These are phyloP conservation scores for Chitala chitala DNA, from an alignment of 2,113 vertebrate genomes.

Conservation along the genomic window DNA sequence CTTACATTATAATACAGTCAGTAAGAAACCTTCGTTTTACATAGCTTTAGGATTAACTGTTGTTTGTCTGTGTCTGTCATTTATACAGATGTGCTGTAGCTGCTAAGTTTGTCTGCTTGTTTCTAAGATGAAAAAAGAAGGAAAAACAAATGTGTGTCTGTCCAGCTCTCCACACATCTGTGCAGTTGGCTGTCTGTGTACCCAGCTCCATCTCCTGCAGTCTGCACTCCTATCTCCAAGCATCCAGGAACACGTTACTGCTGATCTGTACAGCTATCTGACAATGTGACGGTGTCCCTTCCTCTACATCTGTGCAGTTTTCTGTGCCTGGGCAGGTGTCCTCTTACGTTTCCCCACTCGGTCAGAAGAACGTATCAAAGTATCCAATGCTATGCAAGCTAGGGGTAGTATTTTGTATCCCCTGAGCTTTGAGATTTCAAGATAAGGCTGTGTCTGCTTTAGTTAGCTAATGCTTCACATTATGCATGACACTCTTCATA, in stretches of 20 bases:
- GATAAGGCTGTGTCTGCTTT: conserved; percentile 7
- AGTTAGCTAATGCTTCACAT: conserved; percentile 13
- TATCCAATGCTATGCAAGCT: not conserved
- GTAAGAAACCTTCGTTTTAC: too few relatives aligned
- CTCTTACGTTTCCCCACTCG: too few relatives aligned
- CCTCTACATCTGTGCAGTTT: not conserved
- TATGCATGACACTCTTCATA: conserved; percentile 1
- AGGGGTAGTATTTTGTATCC: not conserved
- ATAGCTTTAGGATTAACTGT: too few relatives aligned
- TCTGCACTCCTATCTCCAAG: not conserved
- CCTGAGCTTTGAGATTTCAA: not conserved
- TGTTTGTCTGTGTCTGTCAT: too few relatives aligned
- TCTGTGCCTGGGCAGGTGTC: not conserved
- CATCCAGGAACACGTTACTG: not conserved
- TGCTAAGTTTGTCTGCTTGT: too few relatives aligned
- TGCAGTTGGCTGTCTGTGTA: too few relatives aligned
- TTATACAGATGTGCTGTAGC: too few relatives aligned
- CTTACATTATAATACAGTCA: too few relatives aligned
- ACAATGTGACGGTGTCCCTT: not conserved
- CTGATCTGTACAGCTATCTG: not conserved
- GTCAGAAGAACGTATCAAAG: not conserved
- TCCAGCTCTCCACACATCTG: too few relatives aligned
- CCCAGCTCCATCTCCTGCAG: too few relatives aligned
- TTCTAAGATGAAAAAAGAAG: too few relatives aligned
- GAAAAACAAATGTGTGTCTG: too few relatives aligned